Percentiles rank a stretch among this genome's conserved stretches.
These are phyloP conservation scores for Melierax canorus DNA, from an alignment of 2,113 vertebrate genomes.

Conservation along the genomic window DNA sequence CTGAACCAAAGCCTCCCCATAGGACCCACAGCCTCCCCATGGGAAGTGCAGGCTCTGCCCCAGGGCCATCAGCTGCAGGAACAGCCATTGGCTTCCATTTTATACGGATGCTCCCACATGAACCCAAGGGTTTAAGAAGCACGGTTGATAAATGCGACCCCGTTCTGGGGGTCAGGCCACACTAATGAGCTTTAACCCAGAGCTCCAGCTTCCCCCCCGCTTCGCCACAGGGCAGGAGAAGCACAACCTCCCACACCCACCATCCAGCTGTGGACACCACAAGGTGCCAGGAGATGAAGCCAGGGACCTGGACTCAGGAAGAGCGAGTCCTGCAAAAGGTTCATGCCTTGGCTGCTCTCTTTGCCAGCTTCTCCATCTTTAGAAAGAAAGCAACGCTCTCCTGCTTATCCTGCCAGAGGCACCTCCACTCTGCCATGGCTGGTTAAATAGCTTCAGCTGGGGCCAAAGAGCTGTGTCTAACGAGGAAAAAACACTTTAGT, in stretches of 20 bases:
- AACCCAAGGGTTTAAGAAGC: background rate
- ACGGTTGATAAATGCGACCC: rapidly evolving
- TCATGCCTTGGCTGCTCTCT: background rate
- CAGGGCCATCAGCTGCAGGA: background rate
- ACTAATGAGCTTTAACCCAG: background rate
- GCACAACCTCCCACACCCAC: background rate
- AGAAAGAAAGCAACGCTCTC: background rate
- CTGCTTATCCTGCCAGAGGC: background rate
- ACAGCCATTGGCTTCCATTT: background rate
- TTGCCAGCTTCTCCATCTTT: background rate
- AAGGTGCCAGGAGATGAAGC: rapidly evolving
- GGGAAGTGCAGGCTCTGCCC: background rate
- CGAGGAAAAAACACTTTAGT: background rate
- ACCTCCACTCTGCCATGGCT: background rate
- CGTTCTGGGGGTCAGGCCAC: background rate
- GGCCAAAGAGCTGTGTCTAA: background rate
- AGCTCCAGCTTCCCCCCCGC: background rate
- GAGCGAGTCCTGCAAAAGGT: background rate
- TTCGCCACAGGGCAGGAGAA: rapidly evolving
- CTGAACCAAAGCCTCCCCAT: background rate
- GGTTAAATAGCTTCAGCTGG: background rate
- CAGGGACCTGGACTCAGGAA: background rate
- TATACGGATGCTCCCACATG: background rate
- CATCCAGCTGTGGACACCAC: rapidly evolving
- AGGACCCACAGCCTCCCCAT: rapidly evolving